Evolutionary conservation across 2,113 vertebrate genomes (phyloP).

Genomic region (Myxocyprinus asiaticus): DNA sequence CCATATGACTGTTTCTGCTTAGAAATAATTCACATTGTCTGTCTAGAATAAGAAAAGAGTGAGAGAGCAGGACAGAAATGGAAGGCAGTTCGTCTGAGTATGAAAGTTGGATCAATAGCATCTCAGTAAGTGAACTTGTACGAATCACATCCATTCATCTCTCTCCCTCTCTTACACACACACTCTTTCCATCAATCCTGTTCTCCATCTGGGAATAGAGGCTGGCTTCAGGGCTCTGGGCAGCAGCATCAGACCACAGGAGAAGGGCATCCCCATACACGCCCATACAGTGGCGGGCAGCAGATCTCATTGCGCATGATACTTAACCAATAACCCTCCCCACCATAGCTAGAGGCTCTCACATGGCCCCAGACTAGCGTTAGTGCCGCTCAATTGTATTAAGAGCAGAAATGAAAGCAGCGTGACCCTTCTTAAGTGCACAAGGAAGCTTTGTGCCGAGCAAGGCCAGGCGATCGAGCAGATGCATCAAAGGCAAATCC

Average conservation of each 20-base stretch:
- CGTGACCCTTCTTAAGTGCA: constrained; percentile 42
- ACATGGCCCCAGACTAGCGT: constrained; percentile 35
- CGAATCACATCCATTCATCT: constrained; percentile 39
- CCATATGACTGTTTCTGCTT: neutral
- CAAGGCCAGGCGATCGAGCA: constrained; percentile 16
- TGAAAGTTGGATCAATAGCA: constrained; percentile 31
- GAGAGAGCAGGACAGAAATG: neutral
- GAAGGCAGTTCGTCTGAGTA: constrained; percentile 7
- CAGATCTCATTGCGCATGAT: neutral
- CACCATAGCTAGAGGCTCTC: constrained; percentile 24
- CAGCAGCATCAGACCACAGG: constrained; percentile 22
- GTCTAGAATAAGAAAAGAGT: neutral
- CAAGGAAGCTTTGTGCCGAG: constrained; percentile 42
- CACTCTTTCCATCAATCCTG: neutral
- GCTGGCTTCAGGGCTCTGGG: neutral
- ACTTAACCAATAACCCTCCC: constrained; percentile 9
- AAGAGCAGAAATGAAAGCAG: constrained; percentile 31
- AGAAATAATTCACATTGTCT: neutral
- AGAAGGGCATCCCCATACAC: constrained; percentile 27
- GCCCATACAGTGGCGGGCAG: neutral
- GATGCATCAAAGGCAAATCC: constrained; percentile 34
- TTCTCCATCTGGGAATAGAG: neutral
- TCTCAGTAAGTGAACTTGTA: constrained; percentile 34
- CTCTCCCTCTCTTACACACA: constrained; percentile 10
- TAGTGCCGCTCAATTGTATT: constrained; percentile 39